phyloP scores from a whole-genome alignment of 2,888 invertebrate species.

The Leptinotarsa tumamoca region DNA sequence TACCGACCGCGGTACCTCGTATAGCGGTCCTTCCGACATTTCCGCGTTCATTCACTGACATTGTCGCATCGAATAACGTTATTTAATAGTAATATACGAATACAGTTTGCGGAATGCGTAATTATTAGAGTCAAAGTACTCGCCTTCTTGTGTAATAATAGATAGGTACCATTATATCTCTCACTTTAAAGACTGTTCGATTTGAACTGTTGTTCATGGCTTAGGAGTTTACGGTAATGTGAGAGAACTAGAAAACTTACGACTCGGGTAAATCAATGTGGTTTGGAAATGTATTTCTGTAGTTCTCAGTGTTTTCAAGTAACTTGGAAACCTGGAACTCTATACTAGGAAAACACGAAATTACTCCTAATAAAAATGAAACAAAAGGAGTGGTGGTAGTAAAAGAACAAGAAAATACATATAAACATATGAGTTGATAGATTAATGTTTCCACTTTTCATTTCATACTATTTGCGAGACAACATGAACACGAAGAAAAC shows the following conservation, averaged over 20 bases:
- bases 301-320: not conserved
- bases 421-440: too few species aligned
- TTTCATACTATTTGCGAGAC: too few species aligned
- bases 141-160: conserved; percentile 27
- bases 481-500: too few species aligned
- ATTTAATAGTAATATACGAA: conserved; percentile 51
- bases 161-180: conserved; percentile 19
- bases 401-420: too few species aligned
- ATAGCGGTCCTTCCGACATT: conserved; percentile 50
- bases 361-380: too few species aligned
- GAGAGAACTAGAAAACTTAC: not conserved
- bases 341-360: too few species aligned
- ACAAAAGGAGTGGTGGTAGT: too few species aligned
- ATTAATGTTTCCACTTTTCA: too few species aligned
- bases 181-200: conserved; percentile 9
- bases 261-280: not conserved
- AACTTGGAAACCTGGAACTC: too few species aligned
- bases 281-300: not conserved
- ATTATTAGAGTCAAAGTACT: conserved; percentile 48
- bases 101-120: conserved; percentile 48
- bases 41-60: conserved; percentile 51
- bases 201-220: conserved; percentile 5
- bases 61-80: conserved; percentile 51
- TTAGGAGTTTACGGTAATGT: not conserved
- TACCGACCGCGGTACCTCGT: conserved; percentile 31